These are phyloP conservation scores for Diachasma alloeum DNA, from an alignment of 1,140 invertebrate genomes.

Conservation along the genomic window DNA sequence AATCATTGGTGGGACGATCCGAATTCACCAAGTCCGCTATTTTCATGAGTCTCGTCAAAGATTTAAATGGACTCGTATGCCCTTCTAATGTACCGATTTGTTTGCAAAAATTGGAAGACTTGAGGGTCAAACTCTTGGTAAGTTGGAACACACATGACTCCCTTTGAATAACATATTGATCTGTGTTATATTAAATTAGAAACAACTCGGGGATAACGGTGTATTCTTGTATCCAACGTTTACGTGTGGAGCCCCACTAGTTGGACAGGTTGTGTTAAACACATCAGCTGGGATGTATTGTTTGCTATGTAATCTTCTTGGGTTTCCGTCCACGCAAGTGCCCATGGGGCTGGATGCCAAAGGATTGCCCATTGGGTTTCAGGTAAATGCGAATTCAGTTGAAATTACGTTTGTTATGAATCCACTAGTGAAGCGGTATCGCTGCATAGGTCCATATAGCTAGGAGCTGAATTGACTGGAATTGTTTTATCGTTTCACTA, in stretches of 20 bases:
- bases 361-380: slow-evolving; percentile 78
- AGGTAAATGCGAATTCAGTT: slow-evolving; percentile 69
- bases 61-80: slow-evolving; percentile 57
- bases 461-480: too few species aligned
- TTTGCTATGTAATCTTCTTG: slow-evolving; percentile 78
- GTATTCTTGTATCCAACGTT: slow-evolving; percentile 82
- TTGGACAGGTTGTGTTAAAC: slow-evolving; percentile 68
- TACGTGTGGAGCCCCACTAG: slow-evolving; percentile 71
- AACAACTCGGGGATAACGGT: slow-evolving; percentile 69
- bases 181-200: slow-evolving; percentile 47
- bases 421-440: too few species aligned
- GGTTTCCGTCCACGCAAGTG: slow-evolving; percentile 78
- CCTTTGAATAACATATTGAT: too few species aligned
- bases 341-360: slow-evolving; percentile 72
- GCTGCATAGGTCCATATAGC: too few species aligned
- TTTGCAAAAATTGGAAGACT: slow-evolving; percentile 38
- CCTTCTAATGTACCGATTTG: slow-evolving; percentile 45
- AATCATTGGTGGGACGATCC: slow-evolving; percentile 58
- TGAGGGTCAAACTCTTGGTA: slow-evolving; percentile 56
- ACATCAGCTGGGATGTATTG: slow-evolving; percentile 74
- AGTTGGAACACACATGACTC: slow-evolving; percentile 27
- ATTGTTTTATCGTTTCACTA: too few species aligned
- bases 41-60: slow-evolving; percentile 54
- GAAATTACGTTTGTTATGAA: too few species aligned
- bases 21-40: slow-evolving; percentile 57